Evolutionary conservation across 2,113 vertebrate genomes (phyloP), one percentile per base, ranked within the genome.

Genomic region (Myotis davidii): DNA sequence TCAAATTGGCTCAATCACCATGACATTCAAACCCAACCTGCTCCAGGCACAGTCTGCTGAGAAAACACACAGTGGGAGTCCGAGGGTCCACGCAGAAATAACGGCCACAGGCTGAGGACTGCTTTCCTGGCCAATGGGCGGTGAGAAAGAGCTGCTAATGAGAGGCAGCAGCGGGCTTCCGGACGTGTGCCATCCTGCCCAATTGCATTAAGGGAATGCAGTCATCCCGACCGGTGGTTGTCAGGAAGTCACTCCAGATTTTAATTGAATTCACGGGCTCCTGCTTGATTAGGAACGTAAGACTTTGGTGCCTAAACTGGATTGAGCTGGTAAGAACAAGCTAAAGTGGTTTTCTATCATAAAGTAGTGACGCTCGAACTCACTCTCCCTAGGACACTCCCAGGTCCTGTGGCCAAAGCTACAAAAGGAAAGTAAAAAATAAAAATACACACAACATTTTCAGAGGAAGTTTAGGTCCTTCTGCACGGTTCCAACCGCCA

Each of bases 1-100:
- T 98, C 98, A 95, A 95, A 48, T 98, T 98, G 98, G 97, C 97
- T 98, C 96, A 98, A 78, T 96, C 82, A 27, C 23, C 14, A 0
- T 78, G 96, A 81, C 95, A 42, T 74, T 90, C 92, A 97, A 91
- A 85, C 92, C 92, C 86, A 61, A 27, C 48, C 42, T 70, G 69
- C 86, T 96, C 92, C 90, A 39, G 87, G 50, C 61, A 79, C 72
- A 48, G 85, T 85, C 79, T 73, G 72, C 56, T 61, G 74, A 42
- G 84, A 88, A 87, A 0, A 3, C 69, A 70, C 56, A 42, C 39
- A 42, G 42, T 9, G 16, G 27, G 13, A 73, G 12, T 34, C 10
- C 10, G 10, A 74, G 10, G 54, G 32, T 88, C 73, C 29, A 27
- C 73, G 20, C 45, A 69, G 90, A 95, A 90, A 73, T 10, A 72